Evolutionary conservation across 2,888 invertebrate species (phyloP).

Genomic region (Teinopalpus imperialis): DNA sequence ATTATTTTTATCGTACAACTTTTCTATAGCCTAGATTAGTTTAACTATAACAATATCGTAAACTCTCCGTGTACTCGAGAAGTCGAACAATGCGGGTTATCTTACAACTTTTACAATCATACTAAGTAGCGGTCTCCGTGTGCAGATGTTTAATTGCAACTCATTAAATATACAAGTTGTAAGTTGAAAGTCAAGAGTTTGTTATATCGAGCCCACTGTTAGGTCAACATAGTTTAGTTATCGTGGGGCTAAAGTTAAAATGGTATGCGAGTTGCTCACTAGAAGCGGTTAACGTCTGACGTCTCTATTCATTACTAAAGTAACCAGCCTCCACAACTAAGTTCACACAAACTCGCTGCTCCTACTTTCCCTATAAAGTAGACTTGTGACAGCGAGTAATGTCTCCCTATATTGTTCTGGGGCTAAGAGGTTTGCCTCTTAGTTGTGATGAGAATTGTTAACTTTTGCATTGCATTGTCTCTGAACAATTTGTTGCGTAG

Average conservation of each 20-base stretch:
- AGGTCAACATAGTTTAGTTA: conserved; percentile 57
- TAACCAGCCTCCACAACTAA: conserved; percentile 70
- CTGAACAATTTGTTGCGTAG: conserved; percentile 55
- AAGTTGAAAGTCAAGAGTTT: conserved; percentile 40
- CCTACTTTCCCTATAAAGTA: conserved; percentile 78
- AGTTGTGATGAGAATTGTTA: conserved; percentile 74
- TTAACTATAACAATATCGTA: conserved; percentile 60
- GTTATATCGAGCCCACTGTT: conserved; percentile 44
- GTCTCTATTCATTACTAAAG: conserved; percentile 77
- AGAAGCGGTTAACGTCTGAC: conserved; percentile 67
- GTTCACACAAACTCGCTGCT: conserved; percentile 66
- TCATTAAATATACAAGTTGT: conserved; percentile 40
- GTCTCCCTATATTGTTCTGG: conserved; percentile 79
- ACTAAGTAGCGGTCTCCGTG: conserved; percentile 29
- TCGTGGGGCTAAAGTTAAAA: conserved; percentile 54
- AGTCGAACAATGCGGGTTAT: conserved; percentile 51
- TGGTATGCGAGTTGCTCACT: conserved; percentile 64
- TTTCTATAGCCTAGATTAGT: conserved; percentile 61
- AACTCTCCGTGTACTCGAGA: conserved; percentile 51
- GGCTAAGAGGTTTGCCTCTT: conserved; percentile 77
- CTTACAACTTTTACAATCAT: conserved; percentile 41
- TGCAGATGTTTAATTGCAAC: conserved; percentile 31
- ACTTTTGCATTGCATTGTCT: conserved; percentile 63
- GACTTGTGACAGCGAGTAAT: conserved; percentile 80
- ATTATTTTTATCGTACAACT: conserved; percentile 57